Base-by-base conservation (phyloP, 2,113 vertebrate genomes). In the Spermophilus dauricus region DNA sequence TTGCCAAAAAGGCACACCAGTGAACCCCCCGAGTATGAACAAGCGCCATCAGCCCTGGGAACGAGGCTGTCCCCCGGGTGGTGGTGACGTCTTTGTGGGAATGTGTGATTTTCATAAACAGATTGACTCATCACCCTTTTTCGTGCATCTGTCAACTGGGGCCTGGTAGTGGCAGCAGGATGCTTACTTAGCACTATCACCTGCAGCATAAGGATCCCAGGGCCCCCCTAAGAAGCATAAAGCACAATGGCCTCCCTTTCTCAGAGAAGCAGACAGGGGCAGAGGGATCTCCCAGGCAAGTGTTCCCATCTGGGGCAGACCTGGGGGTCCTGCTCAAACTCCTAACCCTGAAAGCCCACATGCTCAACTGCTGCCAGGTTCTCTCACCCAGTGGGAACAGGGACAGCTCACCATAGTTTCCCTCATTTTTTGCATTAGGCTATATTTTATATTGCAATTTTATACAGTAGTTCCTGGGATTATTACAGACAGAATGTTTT, bases 101-200 rank as follows among this genome's bases (percentile, higher is more conserved):
- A 75, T 14, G 48, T 80, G 89, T 94, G 93, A 97, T 82, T 97
- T 95, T 95, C 96, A 96, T 92, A 92, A 97, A 96, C 90, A 94
- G 63, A 70, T 11, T 69, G 95, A 97, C 90, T 97, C 95, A 96
- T 87, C 53, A 11, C 63, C 30, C 37, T 85, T 61, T 88, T 70
- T 72, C 6, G 0, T 17, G 56, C 12, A 28, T 69, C 67, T 53
- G 58, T 90, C 97, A 87, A 8, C 56, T 17, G 28, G 56, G 51
- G 51, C 58, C 22, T 56, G 26, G 81, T 24, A 16, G 30, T 37
- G 51, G 53, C n/a, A 17, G 34, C 22, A 32, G 67, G 32, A 84
- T 30, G 83, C 89, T 96, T 88, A 73, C 75, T 92, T 85, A 73
- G 92, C 90, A 70, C 81, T 67, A 83, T 92, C 30, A 61, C 45